These are phyloP conservation scores for Deroplatys truncata DNA, from an alignment of 2,888 invertebrate genomes.

Conservation along the genomic window DNA sequence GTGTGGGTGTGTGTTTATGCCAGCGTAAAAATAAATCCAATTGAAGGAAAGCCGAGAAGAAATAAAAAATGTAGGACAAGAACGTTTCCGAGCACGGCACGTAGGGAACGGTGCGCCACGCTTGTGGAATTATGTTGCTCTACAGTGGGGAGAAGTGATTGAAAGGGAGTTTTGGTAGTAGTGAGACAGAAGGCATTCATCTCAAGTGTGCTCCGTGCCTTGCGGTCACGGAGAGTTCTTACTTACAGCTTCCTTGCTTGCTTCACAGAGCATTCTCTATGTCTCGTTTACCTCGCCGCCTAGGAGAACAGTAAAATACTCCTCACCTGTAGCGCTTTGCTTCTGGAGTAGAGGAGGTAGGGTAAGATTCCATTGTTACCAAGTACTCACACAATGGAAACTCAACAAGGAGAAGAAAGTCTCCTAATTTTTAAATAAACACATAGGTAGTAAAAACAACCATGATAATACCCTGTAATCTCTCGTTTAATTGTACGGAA, in stretches of 20 bases:
- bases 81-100: neutral
- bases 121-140: neutral
- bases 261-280: too few species aligned
- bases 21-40: neutral
- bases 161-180: neutral
- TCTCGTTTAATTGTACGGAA: too few species aligned
- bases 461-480: too few species aligned
- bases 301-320: neutral
- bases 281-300: neutral
- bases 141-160: neutral
- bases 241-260: neutral
- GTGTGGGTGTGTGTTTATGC: neutral
- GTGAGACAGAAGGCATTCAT: neutral
- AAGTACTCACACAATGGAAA: too few species aligned
- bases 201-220: neutral
- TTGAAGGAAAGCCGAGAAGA: neutral
- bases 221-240: neutral
- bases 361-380: too few species aligned
- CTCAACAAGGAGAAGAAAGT: too few species aligned
- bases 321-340: neutral
- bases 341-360: neutral
- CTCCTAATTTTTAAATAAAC: too few species aligned
- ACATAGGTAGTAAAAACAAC: too few species aligned
- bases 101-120: neutral
- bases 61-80: neutral